phyloP scores from a whole-genome alignment of 2,113 vertebrate genomes.

The Stigmatopora nigra region DNA sequence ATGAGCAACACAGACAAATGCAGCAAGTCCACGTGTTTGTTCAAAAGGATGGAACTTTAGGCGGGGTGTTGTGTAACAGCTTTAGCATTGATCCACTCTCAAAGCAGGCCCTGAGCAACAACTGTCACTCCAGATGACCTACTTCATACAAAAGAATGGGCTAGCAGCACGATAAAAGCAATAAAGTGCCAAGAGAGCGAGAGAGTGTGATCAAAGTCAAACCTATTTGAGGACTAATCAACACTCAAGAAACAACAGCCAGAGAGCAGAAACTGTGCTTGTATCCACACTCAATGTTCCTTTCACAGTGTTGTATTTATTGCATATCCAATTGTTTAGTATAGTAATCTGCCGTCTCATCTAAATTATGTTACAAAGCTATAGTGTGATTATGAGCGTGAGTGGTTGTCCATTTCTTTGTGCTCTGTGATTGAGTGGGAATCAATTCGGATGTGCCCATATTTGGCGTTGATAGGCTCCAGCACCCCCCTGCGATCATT shows the following conservation, averaged over 20 bases:
- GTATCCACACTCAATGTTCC: not conserved
- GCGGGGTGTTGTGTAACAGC: slow-evolving; percentile 37
- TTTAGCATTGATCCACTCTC: slow-evolving; percentile 51
- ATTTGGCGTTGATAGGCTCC: too few relatives aligned
- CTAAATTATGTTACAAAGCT: not conserved
- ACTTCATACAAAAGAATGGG: slow-evolving; percentile 57
- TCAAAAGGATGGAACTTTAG: slow-evolving; percentile 38
- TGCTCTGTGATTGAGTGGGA: too few relatives aligned
- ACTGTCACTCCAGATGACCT: slow-evolving; percentile 57
- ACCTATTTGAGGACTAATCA: not conserved
- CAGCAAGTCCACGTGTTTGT: slow-evolving; percentile 21
- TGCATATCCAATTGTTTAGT: not conserved
- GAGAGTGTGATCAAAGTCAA: slow-evolving; percentile 2
- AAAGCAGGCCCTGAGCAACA: slow-evolving; percentile 52
- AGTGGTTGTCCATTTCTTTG: too few relatives aligned
- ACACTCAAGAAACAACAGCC: not conserved
- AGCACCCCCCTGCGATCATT: too few relatives aligned
- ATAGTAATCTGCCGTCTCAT: not conserved
- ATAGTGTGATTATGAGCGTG: too few relatives aligned
- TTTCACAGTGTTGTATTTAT: not conserved
- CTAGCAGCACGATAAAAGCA: slow-evolving; percentile 5
- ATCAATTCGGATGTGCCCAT: too few relatives aligned
- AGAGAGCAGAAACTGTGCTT: not conserved
- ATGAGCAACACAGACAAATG: not conserved
- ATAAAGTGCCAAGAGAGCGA: slow-evolving; percentile 9